phyloP scores from a whole-genome alignment of 2,888 invertebrate species.

The Isotomurus palustris region DNA sequence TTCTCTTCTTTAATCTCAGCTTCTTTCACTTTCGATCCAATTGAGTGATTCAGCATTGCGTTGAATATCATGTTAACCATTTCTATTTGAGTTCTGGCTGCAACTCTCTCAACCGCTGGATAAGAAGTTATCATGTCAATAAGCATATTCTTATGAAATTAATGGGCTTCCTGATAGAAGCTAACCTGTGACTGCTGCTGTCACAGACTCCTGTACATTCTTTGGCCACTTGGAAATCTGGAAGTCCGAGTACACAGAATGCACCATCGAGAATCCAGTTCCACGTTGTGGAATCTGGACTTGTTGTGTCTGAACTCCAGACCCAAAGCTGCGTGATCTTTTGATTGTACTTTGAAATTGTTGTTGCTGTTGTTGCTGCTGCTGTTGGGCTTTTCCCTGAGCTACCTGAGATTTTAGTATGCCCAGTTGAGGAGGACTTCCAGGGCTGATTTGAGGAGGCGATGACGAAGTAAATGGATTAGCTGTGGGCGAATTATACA shows the following conservation, averaged over 20 bases:
- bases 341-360: constrained; percentile 25
- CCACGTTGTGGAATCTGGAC: background rate
- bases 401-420: too few species aligned
- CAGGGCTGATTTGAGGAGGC: background rate
- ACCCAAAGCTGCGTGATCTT: constrained; percentile 41
- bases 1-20: constrained; percentile 5
- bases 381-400: background rate
- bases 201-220: constrained; percentile 38
- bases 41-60: constrained; percentile 34
- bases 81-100: constrained; percentile 40
- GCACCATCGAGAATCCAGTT: constrained; percentile 2
- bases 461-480: background rate
- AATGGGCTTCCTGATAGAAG: background rate
- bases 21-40: constrained; percentile 10
- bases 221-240: constrained; percentile 41
- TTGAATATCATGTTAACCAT: constrained; percentile 44
- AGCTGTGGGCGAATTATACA: constrained; percentile 16
- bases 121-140: background rate
- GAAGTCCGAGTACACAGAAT: constrained; percentile 37
- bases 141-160: background rate
- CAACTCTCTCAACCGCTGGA: constrained; percentile 40
- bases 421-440: background rate
- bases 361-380: background rate
- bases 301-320: constrained; percentile 15
- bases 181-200: constrained; percentile 40